phyloP scores from a whole-genome alignment of 2,113 vertebrate species.

The Artemisiospiza belli region DNA sequence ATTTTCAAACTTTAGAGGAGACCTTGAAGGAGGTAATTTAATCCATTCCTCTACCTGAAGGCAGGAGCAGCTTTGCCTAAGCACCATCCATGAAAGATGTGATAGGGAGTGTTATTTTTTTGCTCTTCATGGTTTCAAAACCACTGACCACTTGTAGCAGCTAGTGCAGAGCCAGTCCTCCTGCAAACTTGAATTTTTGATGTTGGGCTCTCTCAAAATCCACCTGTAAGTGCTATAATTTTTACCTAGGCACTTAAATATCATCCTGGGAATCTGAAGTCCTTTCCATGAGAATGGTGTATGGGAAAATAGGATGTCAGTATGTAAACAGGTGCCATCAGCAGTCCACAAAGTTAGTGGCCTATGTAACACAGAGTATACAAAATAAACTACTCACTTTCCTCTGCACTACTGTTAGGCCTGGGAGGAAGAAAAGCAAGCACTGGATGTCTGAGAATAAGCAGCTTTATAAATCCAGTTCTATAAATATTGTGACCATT shows the following conservation, averaged over 20 bases:
- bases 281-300: not conserved
- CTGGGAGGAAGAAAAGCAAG: not conserved
- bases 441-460: not conserved
- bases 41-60: not conserved
- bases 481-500: not conserved
- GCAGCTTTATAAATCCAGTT: not conserved
- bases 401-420: not conserved
- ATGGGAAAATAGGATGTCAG: not conserved
- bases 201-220: not conserved
- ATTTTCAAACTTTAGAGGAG: not conserved
- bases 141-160: not conserved
- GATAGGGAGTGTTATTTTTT: not conserved
- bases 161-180: not conserved
- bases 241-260: not conserved
- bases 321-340: not conserved
- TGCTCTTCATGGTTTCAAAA: not conserved
- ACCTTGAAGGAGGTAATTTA: not conserved
- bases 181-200: not conserved
- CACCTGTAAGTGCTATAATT: not conserved
- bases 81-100: not conserved
- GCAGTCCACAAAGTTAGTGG: not conserved
- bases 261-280: not conserved
- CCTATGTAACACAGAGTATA: not conserved
- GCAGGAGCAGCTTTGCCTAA: not conserved
- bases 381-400: not conserved